Conservation (phyloP, 2,113 vertebrate species). For the Uria lomvia region DNA sequence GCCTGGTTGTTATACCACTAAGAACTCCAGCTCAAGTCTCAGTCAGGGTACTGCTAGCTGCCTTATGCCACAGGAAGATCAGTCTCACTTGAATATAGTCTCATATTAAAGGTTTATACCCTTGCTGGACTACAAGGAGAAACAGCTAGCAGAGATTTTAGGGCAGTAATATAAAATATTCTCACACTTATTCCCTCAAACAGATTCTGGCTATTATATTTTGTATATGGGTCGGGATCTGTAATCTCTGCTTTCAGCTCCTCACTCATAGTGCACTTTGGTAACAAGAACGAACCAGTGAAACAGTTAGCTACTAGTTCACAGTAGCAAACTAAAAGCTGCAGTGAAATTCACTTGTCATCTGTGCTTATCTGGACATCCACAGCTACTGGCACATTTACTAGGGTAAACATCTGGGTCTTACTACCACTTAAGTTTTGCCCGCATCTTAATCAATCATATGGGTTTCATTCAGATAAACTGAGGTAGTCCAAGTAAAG, state of each 20-base stretch:
- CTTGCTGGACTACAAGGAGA: not conserved
- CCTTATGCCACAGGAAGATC: not conserved
- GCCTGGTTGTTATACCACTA: not conserved
- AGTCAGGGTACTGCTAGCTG: not conserved
- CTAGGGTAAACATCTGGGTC: not conserved
- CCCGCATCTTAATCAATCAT: not conserved
- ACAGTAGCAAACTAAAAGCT: not conserved
- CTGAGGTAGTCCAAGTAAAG: not conserved
- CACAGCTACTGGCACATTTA: not conserved
- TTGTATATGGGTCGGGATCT: not conserved
- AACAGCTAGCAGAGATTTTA: not conserved
- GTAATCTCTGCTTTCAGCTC: not conserved
- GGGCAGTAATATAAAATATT: not conserved
- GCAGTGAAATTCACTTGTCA: not conserved
- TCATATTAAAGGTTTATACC: not conserved
- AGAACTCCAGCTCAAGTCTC: not conserved
- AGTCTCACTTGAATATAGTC: not conserved
- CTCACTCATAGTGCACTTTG: fast-evolving
- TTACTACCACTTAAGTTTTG: not conserved
- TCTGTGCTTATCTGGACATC: not conserved
- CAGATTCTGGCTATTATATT: not conserved
- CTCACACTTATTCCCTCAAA: not conserved
- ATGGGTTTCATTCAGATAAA: not conserved
- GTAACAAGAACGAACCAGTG: not conserved
- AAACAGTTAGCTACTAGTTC: not conserved